Base-by-base conservation (phyloP, 2,797 vertebrate species). In the Silurus lanzhouensis region DNA sequence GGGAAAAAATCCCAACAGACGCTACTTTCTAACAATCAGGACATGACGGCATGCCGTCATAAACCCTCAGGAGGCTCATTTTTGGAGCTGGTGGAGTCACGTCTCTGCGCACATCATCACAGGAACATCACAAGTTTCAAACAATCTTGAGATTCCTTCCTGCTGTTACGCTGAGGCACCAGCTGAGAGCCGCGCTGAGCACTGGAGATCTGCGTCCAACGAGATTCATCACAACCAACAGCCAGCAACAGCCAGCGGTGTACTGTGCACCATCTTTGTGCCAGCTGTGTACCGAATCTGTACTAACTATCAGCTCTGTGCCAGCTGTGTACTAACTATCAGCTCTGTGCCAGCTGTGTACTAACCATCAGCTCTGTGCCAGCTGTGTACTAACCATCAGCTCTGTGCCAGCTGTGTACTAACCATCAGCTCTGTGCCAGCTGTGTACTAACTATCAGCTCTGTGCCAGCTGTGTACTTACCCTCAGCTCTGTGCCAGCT, bases 11-110 rank as follows among this genome's bases (percentile, higher is more conserved):
- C 44, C 70, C 52, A 71, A 61, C 61, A 80, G 58, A 14, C 14
- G 78, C 85, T 76, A 63, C 44, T 70, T 31, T 38, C 27, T 58
- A 44, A 75, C 57, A 46, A 83, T 80, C 27, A 55, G 25, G 46
- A 66, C 67, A 55, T 46, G 17, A 44, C 58, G 19, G 46, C 63
- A 64, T 75, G 63, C 46, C 8, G 22, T 20, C 12, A 19, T 3
- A 67, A 86, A 83, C 61, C 78, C 82, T 83, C 87, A 84, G 79
- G 86, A 84, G 81, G 79, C 72, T 66, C 38, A 85, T 88, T 71
- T 89, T 58, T 83, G 82, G 80, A 76, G 64, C 86, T 78, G 80
- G 81, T 75, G 77, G 77, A 81, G 44, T 58, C 19, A n/a, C 25
- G 83, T 86, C 88, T 86, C 84, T n/a, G 64, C 67, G 84, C 74